A percentile compares a stretch with the other conserved stretches of the same genome.
Evolutionary conservation across 2,888 invertebrate species (phyloP).

Genomic region (Agrilus mali): DNA sequence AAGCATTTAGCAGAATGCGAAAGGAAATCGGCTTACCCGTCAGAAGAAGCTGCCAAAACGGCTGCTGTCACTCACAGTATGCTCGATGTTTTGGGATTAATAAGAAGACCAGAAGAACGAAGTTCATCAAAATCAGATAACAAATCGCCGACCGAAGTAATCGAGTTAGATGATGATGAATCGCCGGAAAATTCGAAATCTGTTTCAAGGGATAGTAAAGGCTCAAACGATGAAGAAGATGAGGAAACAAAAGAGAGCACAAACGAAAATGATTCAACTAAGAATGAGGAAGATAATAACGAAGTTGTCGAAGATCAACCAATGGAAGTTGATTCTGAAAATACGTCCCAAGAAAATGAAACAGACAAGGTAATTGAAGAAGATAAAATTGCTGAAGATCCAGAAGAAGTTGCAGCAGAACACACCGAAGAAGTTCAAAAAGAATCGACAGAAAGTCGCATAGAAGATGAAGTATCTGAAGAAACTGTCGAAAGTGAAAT

Average conservation of each 20-base stretch:
- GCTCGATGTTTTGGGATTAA: slow-evolving; percentile 45
- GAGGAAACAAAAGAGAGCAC: slow-evolving; percentile 3
- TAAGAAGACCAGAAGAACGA: slow-evolving; percentile 39
- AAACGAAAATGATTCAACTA: slow-evolving; percentile 3
- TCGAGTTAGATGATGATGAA: slow-evolving; percentile 13
- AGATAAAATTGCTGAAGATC: slow-evolving; percentile 3
- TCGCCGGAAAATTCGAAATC: neutral
- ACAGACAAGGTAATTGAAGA: slow-evolving; percentile 1
- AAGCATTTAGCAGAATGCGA: slow-evolving; percentile 62
- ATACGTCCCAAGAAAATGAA: slow-evolving; percentile 2
- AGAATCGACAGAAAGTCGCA: neutral
- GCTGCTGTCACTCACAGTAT: slow-evolving; percentile 47
- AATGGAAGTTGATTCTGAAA: slow-evolving; percentile 1
- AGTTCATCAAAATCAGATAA: neutral
- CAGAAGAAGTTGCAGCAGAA: neutral
- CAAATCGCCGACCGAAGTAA: slow-evolving; percentile 8
- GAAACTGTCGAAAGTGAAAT: neutral
- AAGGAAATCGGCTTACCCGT: slow-evolving; percentile 58
- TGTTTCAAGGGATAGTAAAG: slow-evolving; percentile 3
- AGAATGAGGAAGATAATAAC: slow-evolving; percentile 6
- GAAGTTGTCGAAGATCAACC: neutral
- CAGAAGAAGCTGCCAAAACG: slow-evolving; percentile 47
- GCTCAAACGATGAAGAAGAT: slow-evolving; percentile 1
- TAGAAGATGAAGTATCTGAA: neutral
- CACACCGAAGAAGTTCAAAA: neutral